Evolutionary conservation across 2,888 invertebrate genomes (phyloP), one percentile per base, ranked within the genome.

Genomic region (Hirtodrosophila alboralis): DNA sequence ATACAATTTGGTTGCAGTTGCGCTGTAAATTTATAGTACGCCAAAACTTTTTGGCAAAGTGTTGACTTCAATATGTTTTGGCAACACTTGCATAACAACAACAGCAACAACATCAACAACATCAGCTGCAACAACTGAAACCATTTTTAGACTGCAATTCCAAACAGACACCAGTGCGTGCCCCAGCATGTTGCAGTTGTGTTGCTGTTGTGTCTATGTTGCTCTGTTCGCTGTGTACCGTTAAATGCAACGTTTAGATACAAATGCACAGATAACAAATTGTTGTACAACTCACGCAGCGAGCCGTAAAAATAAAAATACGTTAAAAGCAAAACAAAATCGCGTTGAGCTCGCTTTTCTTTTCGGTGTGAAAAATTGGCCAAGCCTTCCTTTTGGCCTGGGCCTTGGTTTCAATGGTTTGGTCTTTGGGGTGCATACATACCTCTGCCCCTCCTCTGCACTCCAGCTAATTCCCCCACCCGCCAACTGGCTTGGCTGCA

Each of bases 171-270:
- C 30, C 52, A 49, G 83, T 80, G 80, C 80, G 76, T 80, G 84
- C 64, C 51, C 41, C 56, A 33, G 27, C 36, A 40, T 64, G 62
- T 57, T 69, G 57, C 47, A 49, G 38, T 43, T 54, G 52, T 34
- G n/a, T 18, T 1, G 18, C 5, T 18, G 23, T 23, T 23, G 6
- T 23, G 23, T 23, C 23, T 23, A 6, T 23, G 23, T 23, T 18
- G 18, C 23, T 49, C 33, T 54, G 14, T 36, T 59, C 33, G 7
- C 33, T 49, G 48, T 65, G 84, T 86, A 76, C 81, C 86, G 81
- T 81, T 81, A 81, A 86, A 76, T 80, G 75, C 81, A 84, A 72
- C 81, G 77, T 75, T 81, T 86, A 81, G 81, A 84, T 81, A 84
- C 81, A 79, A 81, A 60, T 74, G 64, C 74, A 47, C 33, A 80